phyloP scores from a whole-genome alignment of 2,888 invertebrate genomes.

The Corythucha ciliata region DNA sequence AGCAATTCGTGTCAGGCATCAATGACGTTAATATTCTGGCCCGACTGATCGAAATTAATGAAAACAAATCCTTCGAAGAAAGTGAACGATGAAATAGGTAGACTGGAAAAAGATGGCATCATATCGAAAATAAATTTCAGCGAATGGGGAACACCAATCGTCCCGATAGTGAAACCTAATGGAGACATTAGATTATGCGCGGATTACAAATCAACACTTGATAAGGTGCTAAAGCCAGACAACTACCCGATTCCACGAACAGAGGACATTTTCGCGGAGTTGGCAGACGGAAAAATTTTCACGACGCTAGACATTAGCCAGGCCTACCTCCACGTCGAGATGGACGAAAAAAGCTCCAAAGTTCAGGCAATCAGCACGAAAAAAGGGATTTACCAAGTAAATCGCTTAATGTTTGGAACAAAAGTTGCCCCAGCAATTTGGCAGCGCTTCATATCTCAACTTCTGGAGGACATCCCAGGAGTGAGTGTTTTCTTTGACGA shows the following conservation, averaged over 20 bases:
- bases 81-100: conserved; percentile 23
- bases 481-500: background rate
- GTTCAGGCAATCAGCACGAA: conserved; percentile 23
- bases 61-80: too few species aligned
- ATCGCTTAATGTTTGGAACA: conserved; percentile 3
- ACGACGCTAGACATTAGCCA: conserved; percentile 29
- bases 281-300: conserved; percentile 25
- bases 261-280: conserved; percentile 22
- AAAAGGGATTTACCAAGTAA: conserved; percentile 16
- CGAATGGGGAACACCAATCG: conserved; percentile 24
- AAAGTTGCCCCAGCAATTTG: conserved; percentile 10
- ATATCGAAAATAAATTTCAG: conserved; percentile 14
- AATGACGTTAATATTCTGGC: too few species aligned
- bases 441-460: background rate
- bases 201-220: conserved; percentile 9
- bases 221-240: conserved; percentile 30
- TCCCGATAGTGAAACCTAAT: background rate
- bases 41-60: too few species aligned
- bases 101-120: conserved; percentile 20
- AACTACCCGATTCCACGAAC: conserved; percentile 31
- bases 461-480: background rate
- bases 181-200: conserved; percentile 30
- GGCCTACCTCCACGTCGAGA: conserved; percentile 28
- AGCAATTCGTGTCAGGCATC: too few species aligned
- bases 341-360: conserved; percentile 23